Evolutionary conservation across 2,113 vertebrate species (phyloP), one percentile per base, ranked within the genome.

Genomic region (Perognathus longimembris): DNA sequence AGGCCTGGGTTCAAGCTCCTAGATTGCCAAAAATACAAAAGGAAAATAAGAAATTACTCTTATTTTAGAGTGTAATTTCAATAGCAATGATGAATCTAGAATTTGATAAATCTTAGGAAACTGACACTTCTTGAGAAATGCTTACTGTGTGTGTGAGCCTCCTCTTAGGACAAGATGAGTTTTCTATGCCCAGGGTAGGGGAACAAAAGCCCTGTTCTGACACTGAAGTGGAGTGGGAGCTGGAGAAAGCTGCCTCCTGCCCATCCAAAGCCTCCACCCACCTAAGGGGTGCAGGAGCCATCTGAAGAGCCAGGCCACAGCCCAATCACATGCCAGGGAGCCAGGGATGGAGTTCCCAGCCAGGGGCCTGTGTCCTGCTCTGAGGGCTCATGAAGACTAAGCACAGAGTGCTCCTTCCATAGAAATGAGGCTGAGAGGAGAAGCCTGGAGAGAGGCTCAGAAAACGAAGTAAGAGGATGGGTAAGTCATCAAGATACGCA

Each of bases 41-140:
- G n/a, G n/a, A n/a, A n/a, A n/a, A n/a, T n/a, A n/a, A n/a, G n/a
- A n/a, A n/a, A n/a, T 9, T 74, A 30, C 57, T 38, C 45, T 14
- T 40, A 63, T 12, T 34, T 64, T 81, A 36, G n/a, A n/a, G n/a
- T n/a, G n/a, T n/a, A 45, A 61, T 57, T 76, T 90, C 83, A 83
- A 5, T 3, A 34, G 85, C 36, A 70, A 70, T 50, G 82, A 59
- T 50, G 34, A n/a, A 40, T 45, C 57, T 30, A 63, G 30, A 32
- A 67, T 74, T 17, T 32, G n/a, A 42, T 45, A 77, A 57, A 63
- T 34, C 15, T 81, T 38, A 74, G 18, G 63, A 85, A 54, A n/a
- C n/a, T n/a, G 50, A 22, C 9, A 71, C 4, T n/a, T 81, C 28
- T 20, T 57, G 34, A 30, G 36, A 9, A 84, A 54, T 10, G 10